phyloP scores from a whole-genome alignment of 64 coral and sea anemone genomes.

The Montipora capricornis region DNA sequence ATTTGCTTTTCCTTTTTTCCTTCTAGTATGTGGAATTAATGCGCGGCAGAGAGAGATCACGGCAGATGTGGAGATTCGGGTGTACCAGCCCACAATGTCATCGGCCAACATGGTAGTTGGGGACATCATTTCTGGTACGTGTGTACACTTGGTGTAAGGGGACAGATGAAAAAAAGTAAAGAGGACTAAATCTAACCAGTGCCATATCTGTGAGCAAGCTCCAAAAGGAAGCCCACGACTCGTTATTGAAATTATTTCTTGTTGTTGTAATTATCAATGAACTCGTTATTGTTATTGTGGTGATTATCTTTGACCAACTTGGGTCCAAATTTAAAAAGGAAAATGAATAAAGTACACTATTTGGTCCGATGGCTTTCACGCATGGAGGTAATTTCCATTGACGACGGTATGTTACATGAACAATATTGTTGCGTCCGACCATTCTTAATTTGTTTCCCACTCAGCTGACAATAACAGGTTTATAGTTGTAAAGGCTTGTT shows the following conservation, averaged over 20 bases:
- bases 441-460: neutral
- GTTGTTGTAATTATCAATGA: neutral
- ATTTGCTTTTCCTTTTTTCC: neutral
- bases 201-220: neutral
- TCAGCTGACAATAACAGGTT: neutral
- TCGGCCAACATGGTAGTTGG: slow-evolving; percentile 11
- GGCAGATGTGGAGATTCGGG: neutral
- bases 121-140: slow-evolving; percentile 3
- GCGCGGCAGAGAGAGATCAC: neutral
- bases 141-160: neutral
- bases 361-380: neutral
- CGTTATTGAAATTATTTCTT: neutral
- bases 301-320: neutral
- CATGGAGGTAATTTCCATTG: neutral
- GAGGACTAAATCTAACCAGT: neutral
- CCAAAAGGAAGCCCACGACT: slow-evolving; percentile 3
- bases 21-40: neutral
- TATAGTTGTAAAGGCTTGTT: neutral
- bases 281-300: neutral
- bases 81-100: neutral
- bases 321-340: neutral
- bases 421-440: slow-evolving; percentile 1
- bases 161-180: neutral
- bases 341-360: neutral
- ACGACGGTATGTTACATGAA: neutral